These are phyloP conservation scores for Dendrocopos noguchii DNA, from an alignment of 2,113 vertebrate genomes.

Conservation along the genomic window DNA sequence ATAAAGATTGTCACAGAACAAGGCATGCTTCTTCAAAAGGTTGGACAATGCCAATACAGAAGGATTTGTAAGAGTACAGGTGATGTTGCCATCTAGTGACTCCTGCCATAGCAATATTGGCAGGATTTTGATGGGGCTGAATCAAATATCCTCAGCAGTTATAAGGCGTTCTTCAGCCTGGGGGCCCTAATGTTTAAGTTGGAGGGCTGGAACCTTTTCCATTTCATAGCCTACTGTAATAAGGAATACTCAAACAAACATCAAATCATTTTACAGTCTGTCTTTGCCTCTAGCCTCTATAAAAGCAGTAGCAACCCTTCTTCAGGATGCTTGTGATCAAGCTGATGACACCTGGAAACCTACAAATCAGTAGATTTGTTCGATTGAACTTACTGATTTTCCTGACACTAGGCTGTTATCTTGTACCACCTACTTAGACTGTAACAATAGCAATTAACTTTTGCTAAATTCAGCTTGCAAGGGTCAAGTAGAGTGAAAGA, in stretches of 20 bases:
- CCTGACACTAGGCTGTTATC: neutral
- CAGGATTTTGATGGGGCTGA: neutral
- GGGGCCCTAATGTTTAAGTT: neutral
- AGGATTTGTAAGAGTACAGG: constrained; percentile 25
- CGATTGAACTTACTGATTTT: neutral
- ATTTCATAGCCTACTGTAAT: neutral
- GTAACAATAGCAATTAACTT: neutral
- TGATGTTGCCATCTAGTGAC: constrained; percentile 64
- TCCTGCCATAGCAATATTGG: constrained; percentile 11
- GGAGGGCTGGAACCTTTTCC: neutral
- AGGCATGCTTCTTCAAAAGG: neutral
- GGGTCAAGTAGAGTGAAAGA: neutral
- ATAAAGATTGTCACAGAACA: neutral
- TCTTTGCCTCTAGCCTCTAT: neutral
- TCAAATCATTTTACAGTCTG: neutral
- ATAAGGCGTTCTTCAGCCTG: neutral
- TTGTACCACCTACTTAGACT: neutral
- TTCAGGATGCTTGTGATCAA: neutral
- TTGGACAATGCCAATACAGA: neutral
- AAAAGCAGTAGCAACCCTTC: neutral
- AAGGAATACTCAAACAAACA: neutral
- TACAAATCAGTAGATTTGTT: neutral
- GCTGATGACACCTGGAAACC: neutral
- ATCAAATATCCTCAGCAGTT: neutral
- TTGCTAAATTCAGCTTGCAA: neutral